phyloP scores from a whole-genome alignment of 1,140 invertebrate genomes.

The Cardiocondyla obscurior region DNA sequence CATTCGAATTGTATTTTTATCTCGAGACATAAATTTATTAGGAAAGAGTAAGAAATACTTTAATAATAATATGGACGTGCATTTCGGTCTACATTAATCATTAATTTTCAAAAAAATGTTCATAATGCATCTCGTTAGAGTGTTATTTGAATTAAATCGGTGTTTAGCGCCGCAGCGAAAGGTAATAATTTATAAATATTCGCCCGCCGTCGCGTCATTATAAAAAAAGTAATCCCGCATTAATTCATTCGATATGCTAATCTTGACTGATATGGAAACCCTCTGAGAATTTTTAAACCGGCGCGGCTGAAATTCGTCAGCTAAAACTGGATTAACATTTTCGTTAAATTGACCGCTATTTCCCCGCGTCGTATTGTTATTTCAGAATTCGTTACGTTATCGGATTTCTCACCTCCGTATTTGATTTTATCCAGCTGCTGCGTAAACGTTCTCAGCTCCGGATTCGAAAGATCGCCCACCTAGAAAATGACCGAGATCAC shows the following conservation, averaged over 20 bases:
- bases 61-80: too few relatives aligned
- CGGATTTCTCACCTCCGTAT: slow-evolving; percentile 89
- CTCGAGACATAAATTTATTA: neutral
- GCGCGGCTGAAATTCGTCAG: slow-evolving; percentile 2
- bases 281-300: neutral
- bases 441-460: slow-evolving; percentile 93
- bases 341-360: neutral
- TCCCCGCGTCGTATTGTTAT: neutral
- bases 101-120: neutral
- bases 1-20: slow-evolving; percentile 15
- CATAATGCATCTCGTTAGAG: neutral
- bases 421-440: slow-evolving; percentile 94
- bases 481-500: slow-evolving; percentile 84
- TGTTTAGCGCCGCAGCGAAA: neutral
- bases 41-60: neutral
- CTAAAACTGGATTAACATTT: slow-evolving; percentile 8
- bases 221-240: neutral
- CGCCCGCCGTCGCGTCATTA: neutral
- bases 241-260: slow-evolving; percentile 23
- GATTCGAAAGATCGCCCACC: slow-evolving; percentile 93
- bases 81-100: neutral
- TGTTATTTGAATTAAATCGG: neutral
- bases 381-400: slow-evolving; percentile 42
- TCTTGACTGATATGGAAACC: neutral
- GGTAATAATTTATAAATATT: neutral